phyloP scores from a whole-genome alignment of 37 sponge, comb jelly and placozoan genomes.

The Hormiphora californensis region DNA sequence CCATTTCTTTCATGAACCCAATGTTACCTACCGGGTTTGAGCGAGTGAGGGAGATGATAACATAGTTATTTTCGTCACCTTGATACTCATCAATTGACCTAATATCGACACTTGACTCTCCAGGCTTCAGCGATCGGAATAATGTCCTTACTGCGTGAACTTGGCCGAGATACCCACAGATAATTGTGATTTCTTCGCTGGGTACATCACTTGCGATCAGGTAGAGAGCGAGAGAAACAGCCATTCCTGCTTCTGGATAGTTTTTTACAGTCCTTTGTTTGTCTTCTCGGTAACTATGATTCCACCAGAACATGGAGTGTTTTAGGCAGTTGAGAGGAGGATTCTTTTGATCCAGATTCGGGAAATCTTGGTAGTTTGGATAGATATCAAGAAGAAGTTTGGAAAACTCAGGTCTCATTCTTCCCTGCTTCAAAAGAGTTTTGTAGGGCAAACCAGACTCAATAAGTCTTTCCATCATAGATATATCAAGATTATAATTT shows the following conservation, averaged over 20 bases:
- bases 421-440: constrained; percentile 74
- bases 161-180: constrained; percentile 80
- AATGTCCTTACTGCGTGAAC: neutral
- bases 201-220: constrained; percentile 70
- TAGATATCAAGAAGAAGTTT: constrained; percentile 53
- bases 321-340: neutral
- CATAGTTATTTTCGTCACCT: constrained; percentile 88
- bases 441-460: constrained; percentile 65
- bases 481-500: constrained; percentile 74
- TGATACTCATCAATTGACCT: constrained; percentile 87
- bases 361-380: neutral
- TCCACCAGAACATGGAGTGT: constrained; percentile 7
- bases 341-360: neutral
- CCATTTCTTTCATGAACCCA: constrained; percentile 69
- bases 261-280: constrained; percentile 54
- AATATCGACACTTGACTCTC: constrained; percentile 55
- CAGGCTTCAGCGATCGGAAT: neutral
- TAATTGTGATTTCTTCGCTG: constrained; percentile 66
- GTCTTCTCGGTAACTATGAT: neutral
- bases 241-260: constrained; percentile 63
- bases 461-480: constrained; percentile 79
- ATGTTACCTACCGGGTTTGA: constrained; percentile 67
- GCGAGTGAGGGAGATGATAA: constrained; percentile 73
- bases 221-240: constrained; percentile 61
- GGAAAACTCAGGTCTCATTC: constrained; percentile 87